Conservation (phyloP, 2,888 invertebrate species). For the Trachelus tabidus region DNA sequence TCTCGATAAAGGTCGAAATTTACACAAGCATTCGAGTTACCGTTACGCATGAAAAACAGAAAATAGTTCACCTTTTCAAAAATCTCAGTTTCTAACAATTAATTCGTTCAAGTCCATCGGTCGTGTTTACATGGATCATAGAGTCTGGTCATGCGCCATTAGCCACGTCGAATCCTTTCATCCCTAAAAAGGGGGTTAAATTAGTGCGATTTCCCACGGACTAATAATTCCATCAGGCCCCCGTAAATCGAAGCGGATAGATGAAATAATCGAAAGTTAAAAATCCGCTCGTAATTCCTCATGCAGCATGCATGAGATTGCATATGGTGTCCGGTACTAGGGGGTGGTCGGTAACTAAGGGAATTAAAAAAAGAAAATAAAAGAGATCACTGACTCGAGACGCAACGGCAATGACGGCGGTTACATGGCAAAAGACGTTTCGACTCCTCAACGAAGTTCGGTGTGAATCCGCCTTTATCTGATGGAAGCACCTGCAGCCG, state of each 20-base stretch:
- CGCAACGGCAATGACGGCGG: not conserved
- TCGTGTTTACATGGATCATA: conserved; percentile 19
- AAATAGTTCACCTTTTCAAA: too few relatives aligned
- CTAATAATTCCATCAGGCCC: not conserved
- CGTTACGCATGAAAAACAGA: not conserved
- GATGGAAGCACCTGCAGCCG: conserved; percentile 40
- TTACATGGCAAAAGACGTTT: not conserved
- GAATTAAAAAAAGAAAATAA: not conserved
- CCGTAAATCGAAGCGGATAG: not conserved
- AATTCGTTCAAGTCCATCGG: not conserved
- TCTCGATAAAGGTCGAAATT: not conserved
- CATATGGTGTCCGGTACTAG: not conserved
- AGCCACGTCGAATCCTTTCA: conserved; percentile 23
- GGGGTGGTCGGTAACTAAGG: not conserved
- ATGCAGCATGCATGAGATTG: not conserved
- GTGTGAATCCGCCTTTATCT: conserved; percentile 36
- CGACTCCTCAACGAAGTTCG: not conserved
- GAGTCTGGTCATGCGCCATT: conserved; percentile 34
- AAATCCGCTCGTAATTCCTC: not conserved
- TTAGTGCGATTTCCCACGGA: conserved; percentile 21
- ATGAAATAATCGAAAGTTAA: not conserved
- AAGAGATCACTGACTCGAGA: not conserved
- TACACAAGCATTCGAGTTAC: not conserved
- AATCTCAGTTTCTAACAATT: not conserved
- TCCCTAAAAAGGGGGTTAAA: conserved; percentile 22